Evolutionary conservation across 2,888 invertebrate species (phyloP), one percentile per base, ranked within the genome.

Genomic region (Perizoma affinitatum): DNA sequence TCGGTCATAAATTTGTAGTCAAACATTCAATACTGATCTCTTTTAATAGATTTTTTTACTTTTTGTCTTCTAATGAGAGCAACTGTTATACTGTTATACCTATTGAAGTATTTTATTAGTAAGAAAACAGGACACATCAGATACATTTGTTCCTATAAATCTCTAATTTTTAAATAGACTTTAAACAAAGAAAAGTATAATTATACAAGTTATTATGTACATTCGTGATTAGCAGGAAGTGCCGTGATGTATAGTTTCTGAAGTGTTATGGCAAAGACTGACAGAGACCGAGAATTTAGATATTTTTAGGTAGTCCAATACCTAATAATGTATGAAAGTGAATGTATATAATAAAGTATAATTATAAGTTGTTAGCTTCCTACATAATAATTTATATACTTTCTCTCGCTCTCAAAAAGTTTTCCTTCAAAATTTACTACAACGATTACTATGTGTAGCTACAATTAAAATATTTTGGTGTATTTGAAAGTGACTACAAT

Each of bases 121-220:
- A 42, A 48, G n/a, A 11, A 3, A 40, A 8, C 5, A 41, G 47
- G 48, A 38, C 38, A 5, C 36, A 5, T n/a, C 38, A 38, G n/a
- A 4, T 33, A 40, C 5, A 40, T 33, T 40, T 42, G 34, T 68
- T 22, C 22, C 22, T 22, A 72, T 69, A 73, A 75, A 74, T 73
- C 74, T 78, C 73, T 72, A 75, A 73, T 68, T 64, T 68, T 70
- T 63, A 70, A 52, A 53, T 33, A n/a, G n/a, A 58, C 41, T 53
- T n/a, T 33, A 33, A 38, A 35, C 43, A 46, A 22, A 22, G 22
- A 22, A 22, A n/a, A n/a, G n/a, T n/a, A n/a, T n/a, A n/a, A 22
- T 7, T 40, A 44, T 34, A 9, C 7, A 50, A 42, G 42, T 49
- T n/a, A 53, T 40, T 38, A 59, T 45, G 49, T 49, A 35, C 11